These are phyloP conservation scores for Papilio dardanus DNA, from an alignment of 1,140 invertebrate genomes.

Conservation along the genomic window DNA sequence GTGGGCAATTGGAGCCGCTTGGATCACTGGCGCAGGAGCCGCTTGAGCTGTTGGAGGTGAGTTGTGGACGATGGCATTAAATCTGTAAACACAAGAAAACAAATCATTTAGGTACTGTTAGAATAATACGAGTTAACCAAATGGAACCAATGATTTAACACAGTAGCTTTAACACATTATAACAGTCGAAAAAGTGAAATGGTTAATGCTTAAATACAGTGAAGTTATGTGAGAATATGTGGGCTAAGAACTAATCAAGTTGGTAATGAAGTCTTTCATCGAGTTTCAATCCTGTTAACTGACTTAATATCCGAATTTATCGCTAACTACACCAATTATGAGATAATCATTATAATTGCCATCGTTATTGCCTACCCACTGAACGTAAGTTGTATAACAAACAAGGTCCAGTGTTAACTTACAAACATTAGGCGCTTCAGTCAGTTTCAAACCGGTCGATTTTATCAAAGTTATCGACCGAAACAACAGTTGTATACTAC, in stretches of 20 bases:
- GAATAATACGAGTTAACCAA: too few relatives aligned
- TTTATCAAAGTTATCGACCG: constrained; percentile 68
- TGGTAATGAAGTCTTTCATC: not conserved
- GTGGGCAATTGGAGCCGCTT: constrained; percentile 62
- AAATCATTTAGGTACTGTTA: not conserved
- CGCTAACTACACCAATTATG: constrained; percentile 2
- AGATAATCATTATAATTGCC: constrained; percentile 31
- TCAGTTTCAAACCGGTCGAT: constrained; percentile 51
- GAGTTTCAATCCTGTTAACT: not conserved
- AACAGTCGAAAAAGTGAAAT: not conserved
- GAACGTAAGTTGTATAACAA: constrained; percentile 43
- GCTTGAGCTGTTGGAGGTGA: constrained; percentile 55
- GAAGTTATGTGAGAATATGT: not conserved
- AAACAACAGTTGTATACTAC: constrained; percentile 60
- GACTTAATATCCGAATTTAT: not conserved
- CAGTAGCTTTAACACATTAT: not conserved
- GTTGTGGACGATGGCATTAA: constrained; percentile 74
- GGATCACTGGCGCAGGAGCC: constrained; percentile 46
- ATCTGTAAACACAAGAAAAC: constrained; percentile 55
- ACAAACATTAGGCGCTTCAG: constrained; percentile 45
- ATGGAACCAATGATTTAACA: too few relatives aligned
- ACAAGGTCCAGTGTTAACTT: constrained; percentile 35
- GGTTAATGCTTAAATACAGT: not conserved
- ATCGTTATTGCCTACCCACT: constrained; percentile 34
- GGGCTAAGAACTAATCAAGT: not conserved